A percentile compares a stretch with the other conserved stretches of the same genome.
These are phyloP conservation scores for Sisor rabdophorus DNA, from an alignment of 2,113 vertebrate genomes.

Conservation along the genomic window DNA sequence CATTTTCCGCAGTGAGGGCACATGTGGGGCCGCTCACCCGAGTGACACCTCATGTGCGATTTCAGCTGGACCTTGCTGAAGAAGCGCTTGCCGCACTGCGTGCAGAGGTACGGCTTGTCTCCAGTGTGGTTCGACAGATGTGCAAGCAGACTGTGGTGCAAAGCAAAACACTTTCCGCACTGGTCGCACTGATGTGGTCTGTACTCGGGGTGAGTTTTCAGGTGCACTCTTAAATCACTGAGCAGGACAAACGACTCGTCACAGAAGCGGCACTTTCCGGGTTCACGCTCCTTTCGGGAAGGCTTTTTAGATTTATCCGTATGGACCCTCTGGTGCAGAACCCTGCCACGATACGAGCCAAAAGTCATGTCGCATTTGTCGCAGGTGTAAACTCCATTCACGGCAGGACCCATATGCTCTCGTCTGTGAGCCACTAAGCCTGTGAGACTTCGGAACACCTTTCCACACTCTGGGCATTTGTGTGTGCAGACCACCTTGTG, in stretches of 20 bases:
- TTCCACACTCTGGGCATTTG: constrained; percentile 49
- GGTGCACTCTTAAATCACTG: constrained; percentile 66
- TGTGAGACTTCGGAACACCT: constrained; percentile 42
- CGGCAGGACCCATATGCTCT: constrained; percentile 32
- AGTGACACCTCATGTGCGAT: constrained; percentile 65
- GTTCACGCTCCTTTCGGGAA: constrained; percentile 16
- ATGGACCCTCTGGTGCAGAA: constrained; percentile 54
- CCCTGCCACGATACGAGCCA: constrained; percentile 54
- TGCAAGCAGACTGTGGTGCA: constrained; percentile 54
- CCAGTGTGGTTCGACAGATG: constrained; percentile 56
- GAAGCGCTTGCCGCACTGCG: constrained; percentile 68
- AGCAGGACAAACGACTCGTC: constrained; percentile 61
- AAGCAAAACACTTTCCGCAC: constrained; percentile 62
- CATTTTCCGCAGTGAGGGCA: constrained; percentile 68
- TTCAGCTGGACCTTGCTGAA: constrained; percentile 63
- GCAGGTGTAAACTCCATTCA: constrained; percentile 49
- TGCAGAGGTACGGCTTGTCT: constrained; percentile 65
- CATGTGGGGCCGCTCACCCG: constrained; percentile 59
- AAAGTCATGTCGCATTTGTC: constrained; percentile 61
- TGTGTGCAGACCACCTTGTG: constrained; percentile 46
- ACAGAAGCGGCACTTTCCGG: constrained; percentile 64
- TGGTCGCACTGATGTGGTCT: constrained; percentile 61
- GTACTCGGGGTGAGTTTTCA: constrained; percentile 59
- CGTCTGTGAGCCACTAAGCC: constrained; percentile 37
- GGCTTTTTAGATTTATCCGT: constrained; percentile 51